These are phyloP conservation scores for Dolomedes plantarius DNA, from an alignment of 2,888 invertebrate genomes.

Conservation along the genomic window DNA sequence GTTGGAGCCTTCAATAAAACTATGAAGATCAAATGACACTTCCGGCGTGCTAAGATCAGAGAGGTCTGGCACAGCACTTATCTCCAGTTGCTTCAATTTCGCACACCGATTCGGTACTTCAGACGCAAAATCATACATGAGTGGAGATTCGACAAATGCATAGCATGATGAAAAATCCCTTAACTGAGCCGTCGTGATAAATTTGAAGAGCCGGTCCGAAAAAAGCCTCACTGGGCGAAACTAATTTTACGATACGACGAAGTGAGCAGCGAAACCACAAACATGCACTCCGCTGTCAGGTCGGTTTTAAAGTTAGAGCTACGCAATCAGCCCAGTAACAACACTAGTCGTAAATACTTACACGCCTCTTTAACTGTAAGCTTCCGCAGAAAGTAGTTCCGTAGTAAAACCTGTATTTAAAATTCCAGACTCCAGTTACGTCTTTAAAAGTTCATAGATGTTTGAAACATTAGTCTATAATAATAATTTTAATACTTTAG, in stretches of 20 bases:
- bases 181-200: slow-evolving; percentile 72
- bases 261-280: neutral
- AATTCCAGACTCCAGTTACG: no score
- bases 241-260: neutral
- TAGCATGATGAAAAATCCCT: slow-evolving; percentile 60
- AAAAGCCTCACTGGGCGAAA: slow-evolving; percentile 7
- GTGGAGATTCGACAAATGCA: slow-evolving; percentile 41
- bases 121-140: slow-evolving; percentile 59
- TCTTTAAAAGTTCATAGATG: neutral
- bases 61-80: slow-evolving; percentile 81
- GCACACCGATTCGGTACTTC: slow-evolving; percentile 40
- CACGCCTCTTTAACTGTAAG: slow-evolving; percentile 28
- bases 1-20: slow-evolving; percentile 81
- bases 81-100: slow-evolving; percentile 51
- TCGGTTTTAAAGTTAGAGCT: slow-evolving; percentile 29
- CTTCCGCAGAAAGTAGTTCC: slow-evolving; percentile 42
- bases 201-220: slow-evolving; percentile 19
- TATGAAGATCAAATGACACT: slow-evolving; percentile 92
- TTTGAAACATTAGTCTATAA: no score
- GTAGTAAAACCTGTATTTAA: neutral
- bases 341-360: neutral
- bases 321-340: slow-evolving; percentile 56
- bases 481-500: no score
- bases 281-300: neutral
- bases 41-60: slow-evolving; percentile 94